Percentiles rank a stretch among this genome's conserved stretches.
Evolutionary conservation across 1,140 invertebrate genomes (phyloP).

Genomic region (Cotesia typhae): DNA sequence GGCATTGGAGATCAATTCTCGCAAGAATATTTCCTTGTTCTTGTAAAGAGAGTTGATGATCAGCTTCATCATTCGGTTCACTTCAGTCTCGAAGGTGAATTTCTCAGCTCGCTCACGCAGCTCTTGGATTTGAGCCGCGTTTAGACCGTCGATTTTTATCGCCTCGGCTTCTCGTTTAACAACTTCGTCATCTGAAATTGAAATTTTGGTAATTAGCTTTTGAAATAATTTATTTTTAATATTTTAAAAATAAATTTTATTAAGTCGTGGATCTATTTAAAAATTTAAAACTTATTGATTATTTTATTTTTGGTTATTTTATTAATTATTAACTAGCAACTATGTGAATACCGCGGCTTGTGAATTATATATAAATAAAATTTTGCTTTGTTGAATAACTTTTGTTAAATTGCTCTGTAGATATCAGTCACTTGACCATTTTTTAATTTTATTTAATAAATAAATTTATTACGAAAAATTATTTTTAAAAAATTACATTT

Average conservation of each 20-base stretch:
- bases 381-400: too few species aligned
- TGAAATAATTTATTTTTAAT: too few species aligned
- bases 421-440: too few species aligned
- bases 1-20: slow-evolving; percentile 97
- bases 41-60: slow-evolving; percentile 98
- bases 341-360: too few species aligned
- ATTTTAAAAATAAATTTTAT: too few species aligned
- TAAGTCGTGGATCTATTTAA: neutral
- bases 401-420: too few species aligned
- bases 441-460: slow-evolving; percentile 9
- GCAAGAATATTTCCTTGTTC: slow-evolving; percentile 98
- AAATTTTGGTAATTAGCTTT: too few species aligned
- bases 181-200: slow-evolving; percentile 76
- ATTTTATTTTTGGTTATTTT: too few species aligned
- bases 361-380: too few species aligned
- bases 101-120: slow-evolving; percentile 91
- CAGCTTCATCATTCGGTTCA: slow-evolving; percentile 99
- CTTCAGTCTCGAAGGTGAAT: slow-evolving; percentile 94
- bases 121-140: slow-evolving; percentile 93
- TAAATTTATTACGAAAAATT: slow-evolving; percentile 5
- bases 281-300: neutral
- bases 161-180: slow-evolving; percentile 93
- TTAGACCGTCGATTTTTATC: slow-evolving; percentile 95
- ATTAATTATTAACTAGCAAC: too few species aligned
- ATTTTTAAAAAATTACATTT: neutral